phyloP scores from a whole-genome alignment of 2,797 vertebrate genomes.

The Catostomus latipinnis region DNA sequence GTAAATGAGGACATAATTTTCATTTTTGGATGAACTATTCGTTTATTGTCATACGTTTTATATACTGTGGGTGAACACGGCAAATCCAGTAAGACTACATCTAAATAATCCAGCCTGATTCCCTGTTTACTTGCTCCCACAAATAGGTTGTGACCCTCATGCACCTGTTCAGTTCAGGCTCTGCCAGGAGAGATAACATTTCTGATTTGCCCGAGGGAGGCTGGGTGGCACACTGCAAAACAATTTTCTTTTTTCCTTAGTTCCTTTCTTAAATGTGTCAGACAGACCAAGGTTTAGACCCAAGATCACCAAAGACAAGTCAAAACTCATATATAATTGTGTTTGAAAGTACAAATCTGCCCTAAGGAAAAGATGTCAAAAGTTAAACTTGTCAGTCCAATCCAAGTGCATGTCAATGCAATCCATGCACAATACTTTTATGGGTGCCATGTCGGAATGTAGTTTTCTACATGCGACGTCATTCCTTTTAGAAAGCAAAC shows the following conservation, averaged over 20 bases:
- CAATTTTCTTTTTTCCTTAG: too few relatives aligned
- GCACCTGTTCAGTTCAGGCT: slow-evolving; percentile 69
- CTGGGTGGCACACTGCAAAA: background rate
- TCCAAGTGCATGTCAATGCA: too few relatives aligned
- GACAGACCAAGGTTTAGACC: slow-evolving; percentile 11
- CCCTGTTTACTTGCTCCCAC: slow-evolving; percentile 57
- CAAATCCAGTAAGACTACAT: slow-evolving; percentile 64
- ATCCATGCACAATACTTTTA: background rate
- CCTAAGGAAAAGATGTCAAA: too few relatives aligned
- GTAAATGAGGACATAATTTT: too few relatives aligned
- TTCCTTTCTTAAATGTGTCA: slow-evolving; percentile 11
- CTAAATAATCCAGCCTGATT: slow-evolving; percentile 57
- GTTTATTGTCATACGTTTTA: too few relatives aligned
- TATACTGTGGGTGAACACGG: slow-evolving; percentile 23
- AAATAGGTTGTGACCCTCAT: slow-evolving; percentile 67
- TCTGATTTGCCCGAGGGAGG: slow-evolving; percentile 58
- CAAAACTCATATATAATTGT: background rate
- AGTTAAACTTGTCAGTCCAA: background rate
- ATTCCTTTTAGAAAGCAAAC: background rate
- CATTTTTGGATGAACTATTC: too few relatives aligned
- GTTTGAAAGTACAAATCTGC: too few relatives aligned
- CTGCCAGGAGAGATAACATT: slow-evolving; percentile 67
- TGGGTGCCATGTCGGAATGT: background rate
- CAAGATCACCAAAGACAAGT: background rate
- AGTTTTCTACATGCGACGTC: background rate